Evolutionary conservation across 2,888 invertebrate species (phyloP), one percentile per base, ranked within the genome.

Genomic region (Lepidocyrtinus sp.): DNA sequence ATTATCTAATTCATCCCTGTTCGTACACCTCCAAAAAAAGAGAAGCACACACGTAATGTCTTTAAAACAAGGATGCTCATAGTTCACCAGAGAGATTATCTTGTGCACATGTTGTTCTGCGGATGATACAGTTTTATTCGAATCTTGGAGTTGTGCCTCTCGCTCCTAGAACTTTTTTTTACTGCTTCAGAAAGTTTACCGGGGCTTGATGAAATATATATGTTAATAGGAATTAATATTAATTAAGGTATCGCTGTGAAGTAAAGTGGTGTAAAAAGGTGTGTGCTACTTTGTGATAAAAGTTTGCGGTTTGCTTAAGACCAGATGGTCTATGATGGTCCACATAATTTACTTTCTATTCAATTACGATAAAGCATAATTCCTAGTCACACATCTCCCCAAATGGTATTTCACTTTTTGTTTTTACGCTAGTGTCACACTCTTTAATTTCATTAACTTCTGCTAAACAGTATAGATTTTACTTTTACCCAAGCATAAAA

Each of bases 1-100:
- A 59, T 22, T 24, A 70, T 74, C 74, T 12, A 26, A 80, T 70
- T 69, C 61, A 72, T 78, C 73, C 50, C 27, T 46, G 21, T 64
- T 12, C 12, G 50, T n/a, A 50, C 12, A 50, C 2, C n/a, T 55
- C 55, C 55, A 55, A n/a, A 55, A n/a, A 55, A 55, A n/a, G 55
- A 55, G 9, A 36, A 36, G 36, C 36, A 9, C 36, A 9, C 36
- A 5, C 12, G 36, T 12, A 36, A 36, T n/a, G 36, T 36, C 36
- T 36, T 12, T 55, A 55, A 55, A 55, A 55, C 17, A n/a, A 12
- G 59, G 22, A 59, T 50, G 5, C 17, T 50, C 50, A 9, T 59
- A 55, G 36, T 59, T 59, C 59, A 59, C 59, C 22, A 22, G 22
- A 19, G 59, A 59, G 59, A 59, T 59, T 59, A 59, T 21, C 59